Evolutionary conservation across 2,797 vertebrate species (phyloP).

Genomic region (Notolepis coatsorum): DNA sequence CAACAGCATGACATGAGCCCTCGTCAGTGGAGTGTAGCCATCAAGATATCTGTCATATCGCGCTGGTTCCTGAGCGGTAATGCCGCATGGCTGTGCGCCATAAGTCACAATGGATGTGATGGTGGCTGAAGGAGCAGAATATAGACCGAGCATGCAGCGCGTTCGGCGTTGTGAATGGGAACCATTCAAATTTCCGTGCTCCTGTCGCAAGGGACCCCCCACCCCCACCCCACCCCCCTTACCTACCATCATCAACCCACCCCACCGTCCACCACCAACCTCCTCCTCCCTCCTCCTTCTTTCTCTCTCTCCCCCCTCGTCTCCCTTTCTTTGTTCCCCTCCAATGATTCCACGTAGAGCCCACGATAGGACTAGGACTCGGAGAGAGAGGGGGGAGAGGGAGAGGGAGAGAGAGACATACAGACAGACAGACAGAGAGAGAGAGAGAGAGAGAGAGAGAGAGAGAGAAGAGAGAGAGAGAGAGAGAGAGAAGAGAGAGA

Average conservation of each 20-base stretch:
- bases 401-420: not conserved
- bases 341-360: constrained; percentile 21
- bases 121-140: constrained; percentile 23
- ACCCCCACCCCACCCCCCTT: not conserved
- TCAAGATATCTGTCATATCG: constrained; percentile 29
- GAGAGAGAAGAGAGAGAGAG: not conserved
- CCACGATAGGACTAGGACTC: not conserved
- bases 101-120: constrained; percentile 16
- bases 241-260: too few species aligned
- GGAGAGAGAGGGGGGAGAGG: too few species aligned
- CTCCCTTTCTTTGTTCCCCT: constrained; percentile 50
- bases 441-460: not conserved
- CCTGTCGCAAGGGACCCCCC: too few species aligned
- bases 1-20: not conserved
- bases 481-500: too few species aligned
- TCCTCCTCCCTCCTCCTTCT: not conserved
- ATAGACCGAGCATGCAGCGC: constrained; percentile 43
- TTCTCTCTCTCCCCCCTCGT: not conserved
- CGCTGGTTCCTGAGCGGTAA: not conserved
- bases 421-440: constrained; percentile 9
- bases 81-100: constrained; percentile 6
- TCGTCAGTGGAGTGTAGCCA: constrained; percentile 11
- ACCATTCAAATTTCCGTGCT: constrained; percentile 71
- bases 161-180: constrained; percentile 49
- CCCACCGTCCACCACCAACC: too few species aligned